Percentiles rank a stretch among this genome's conserved stretches.
These are phyloP conservation scores for Pterobdella sp. DNA, from an alignment of 2,888 invertebrate species.

Conservation along the genomic window DNA sequence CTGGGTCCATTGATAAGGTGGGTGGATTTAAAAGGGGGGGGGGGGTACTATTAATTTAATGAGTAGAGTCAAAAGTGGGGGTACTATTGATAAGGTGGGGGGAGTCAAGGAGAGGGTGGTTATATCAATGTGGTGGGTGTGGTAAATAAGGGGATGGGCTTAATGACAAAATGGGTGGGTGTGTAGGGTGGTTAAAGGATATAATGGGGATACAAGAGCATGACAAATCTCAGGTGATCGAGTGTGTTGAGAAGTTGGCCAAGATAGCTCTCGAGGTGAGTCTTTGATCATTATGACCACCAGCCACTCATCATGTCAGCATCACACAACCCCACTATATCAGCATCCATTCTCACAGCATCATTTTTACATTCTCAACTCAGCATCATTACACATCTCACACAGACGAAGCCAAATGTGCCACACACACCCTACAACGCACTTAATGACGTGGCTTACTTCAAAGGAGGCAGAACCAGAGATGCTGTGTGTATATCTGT, in stretches of 20 bases:
- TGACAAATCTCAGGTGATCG: slow-evolving; percentile 10
- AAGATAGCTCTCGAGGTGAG: slow-evolving; percentile 25
- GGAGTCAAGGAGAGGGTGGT: not conserved
- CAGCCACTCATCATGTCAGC: not conserved
- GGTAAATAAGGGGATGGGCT: not conserved
- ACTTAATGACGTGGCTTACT: not conserved
- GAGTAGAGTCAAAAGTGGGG: not conserved
- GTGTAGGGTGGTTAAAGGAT: not conserved
- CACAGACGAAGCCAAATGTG: slow-evolving; percentile 19
- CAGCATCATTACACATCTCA: not conserved
- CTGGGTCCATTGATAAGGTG: slow-evolving; percentile 74
- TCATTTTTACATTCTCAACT: no score
- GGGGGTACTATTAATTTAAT: not conserved
- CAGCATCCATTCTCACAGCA: not conserved
- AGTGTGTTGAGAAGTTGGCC: slow-evolving; percentile 20
- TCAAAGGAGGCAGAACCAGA: not conserved
- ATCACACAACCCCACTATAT: not conserved
- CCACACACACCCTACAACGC: slow-evolving; percentile 25
- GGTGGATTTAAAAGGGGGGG: not conserved
- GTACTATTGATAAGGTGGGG: not conserved
- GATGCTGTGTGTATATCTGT: not conserved
- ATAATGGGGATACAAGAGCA: no score
- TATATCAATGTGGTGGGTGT: not conserved
- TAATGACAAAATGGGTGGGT: not conserved
- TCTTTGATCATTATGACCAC: not conserved